These are phyloP conservation scores for Caenorhabditis latens DNA, from an alignment of 1,140 invertebrate genomes.

Conservation along the genomic window DNA sequence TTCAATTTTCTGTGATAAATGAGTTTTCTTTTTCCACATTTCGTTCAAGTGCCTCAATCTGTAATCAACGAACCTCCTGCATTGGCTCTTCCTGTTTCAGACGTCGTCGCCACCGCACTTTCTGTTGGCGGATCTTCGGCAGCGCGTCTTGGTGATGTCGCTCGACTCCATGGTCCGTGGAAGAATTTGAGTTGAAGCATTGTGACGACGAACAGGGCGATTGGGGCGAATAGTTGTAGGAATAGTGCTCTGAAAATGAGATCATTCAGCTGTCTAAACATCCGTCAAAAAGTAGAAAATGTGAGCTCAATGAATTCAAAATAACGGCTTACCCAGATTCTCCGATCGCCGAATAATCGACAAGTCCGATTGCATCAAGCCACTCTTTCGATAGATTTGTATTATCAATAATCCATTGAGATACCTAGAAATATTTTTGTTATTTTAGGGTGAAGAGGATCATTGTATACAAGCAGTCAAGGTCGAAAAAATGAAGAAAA, in stretches of 20 bases:
- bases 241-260: constrained; percentile 71
- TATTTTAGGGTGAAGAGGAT: not conserved
- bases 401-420: constrained; percentile 86
- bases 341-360: constrained; percentile 67
- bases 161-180: constrained; percentile 72
- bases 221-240: constrained; percentile 71
- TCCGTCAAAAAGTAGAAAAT: not conserved
- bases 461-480: not conserved
- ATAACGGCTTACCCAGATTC: constrained; percentile 63
- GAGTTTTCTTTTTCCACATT: not conserved
- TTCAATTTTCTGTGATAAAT: not conserved
- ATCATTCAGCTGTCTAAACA: not conserved
- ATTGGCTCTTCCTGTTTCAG: constrained; percentile 36
- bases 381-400: constrained; percentile 68
- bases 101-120: not conserved
- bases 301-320: not conserved
- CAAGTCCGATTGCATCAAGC: constrained; percentile 72
- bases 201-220: constrained; percentile 74
- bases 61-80: constrained; percentile 1
- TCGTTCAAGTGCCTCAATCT: not conserved
- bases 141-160: constrained; percentile 62
- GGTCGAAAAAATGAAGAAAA: not conserved
- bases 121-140: constrained; percentile 9
- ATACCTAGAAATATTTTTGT: not conserved
- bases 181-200: constrained; percentile 78